Evolutionary conservation across 1,140 invertebrate species (phyloP).

Genomic region (Macrobrachium nipponense): DNA sequence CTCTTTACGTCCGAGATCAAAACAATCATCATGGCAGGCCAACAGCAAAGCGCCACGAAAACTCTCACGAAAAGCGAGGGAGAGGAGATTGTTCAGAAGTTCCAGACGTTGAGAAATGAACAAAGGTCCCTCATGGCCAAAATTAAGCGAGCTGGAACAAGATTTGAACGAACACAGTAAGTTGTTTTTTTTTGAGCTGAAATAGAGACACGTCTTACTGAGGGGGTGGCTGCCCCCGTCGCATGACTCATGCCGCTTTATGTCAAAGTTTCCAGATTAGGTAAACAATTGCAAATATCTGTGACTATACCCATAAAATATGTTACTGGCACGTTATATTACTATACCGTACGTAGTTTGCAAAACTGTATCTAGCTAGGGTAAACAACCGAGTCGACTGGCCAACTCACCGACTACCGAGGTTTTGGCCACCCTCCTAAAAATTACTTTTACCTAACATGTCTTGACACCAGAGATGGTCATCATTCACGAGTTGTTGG

Average conservation of each 20-base stretch:
- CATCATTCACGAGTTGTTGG: too few relatives aligned
- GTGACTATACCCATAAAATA: too few relatives aligned
- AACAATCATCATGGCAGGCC: constrained; percentile 53
- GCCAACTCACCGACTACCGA: too few relatives aligned
- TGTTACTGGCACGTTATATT: too few relatives aligned
- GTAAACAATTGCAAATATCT: too few relatives aligned
- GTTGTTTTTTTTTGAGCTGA: constrained; percentile 67
- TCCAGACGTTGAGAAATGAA: constrained; percentile 87
- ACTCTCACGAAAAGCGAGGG: constrained; percentile 67
- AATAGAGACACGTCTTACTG: not conserved
- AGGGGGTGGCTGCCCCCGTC: not conserved
- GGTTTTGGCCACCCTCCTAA: too few relatives aligned
- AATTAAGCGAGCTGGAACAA: constrained; percentile 89
- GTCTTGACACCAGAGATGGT: too few relatives aligned
- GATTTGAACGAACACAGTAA: constrained; percentile 96
- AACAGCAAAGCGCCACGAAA: constrained; percentile 23
- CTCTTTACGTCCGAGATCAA: not conserved
- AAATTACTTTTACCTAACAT: too few relatives aligned
- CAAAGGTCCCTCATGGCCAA: constrained; percentile 87
- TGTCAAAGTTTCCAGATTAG: too few relatives aligned
- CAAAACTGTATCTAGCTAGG: too few relatives aligned
- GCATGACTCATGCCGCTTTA: not conserved
- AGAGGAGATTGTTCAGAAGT: constrained; percentile 87
- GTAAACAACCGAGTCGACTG: too few relatives aligned
- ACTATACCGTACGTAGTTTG: too few relatives aligned